Evolutionary conservation across 2,113 vertebrate genomes (phyloP), one percentile per base, ranked within the genome.

Genomic region (Nothobranchius furzeri): DNA sequence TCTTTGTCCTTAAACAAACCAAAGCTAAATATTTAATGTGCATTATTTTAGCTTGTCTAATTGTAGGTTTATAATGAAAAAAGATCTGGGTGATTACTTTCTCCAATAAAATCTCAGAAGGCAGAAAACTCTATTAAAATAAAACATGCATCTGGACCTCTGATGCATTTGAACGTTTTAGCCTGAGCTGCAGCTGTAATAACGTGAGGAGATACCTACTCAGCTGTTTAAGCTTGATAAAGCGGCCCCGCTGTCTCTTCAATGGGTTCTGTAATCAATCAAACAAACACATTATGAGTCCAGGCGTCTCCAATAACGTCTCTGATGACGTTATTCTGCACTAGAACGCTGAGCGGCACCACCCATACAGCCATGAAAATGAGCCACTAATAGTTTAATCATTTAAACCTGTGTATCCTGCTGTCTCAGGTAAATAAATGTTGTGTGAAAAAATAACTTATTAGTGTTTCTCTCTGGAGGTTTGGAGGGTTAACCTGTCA

Each of bases 231-330:
- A 60, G 90, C 89, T 81, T 91, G 91, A 86, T 92, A 94, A 76
- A 93, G 92, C 51, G 93, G 93, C 83, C 93, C 93, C 0, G 92
- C 91, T 1, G 93, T 94, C 79, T 94, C 93, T 60, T 94, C 93
- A 14, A 94, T 93, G 7, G 93, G 93, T 77, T 93, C 93, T 94
- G 87, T 20, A 60, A 56, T 45, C 61, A 53, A 49, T 43, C 46
- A 68, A 68, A 17, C 47, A 9, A 61, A 37, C 45, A 5, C 12
- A 46, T 55, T 10, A 56, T 62, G n/a, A 51, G 25, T 3, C 20
- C 52, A 55, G 9, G 24, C 54, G 25, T 36, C 55, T 9, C 9
- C 40, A 24, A 12, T 40, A 43, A 63, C 42, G 50, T 45, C 7
- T 64, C 2, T 14, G 0, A 15, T 15, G 5, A 6, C 48, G 70